Evolutionary conservation across 30 jellyfish, hydroid and myxozoan species (phyloP), one percentile per base, ranked within the genome.

Genomic region (Catostylus mosaicus): DNA sequence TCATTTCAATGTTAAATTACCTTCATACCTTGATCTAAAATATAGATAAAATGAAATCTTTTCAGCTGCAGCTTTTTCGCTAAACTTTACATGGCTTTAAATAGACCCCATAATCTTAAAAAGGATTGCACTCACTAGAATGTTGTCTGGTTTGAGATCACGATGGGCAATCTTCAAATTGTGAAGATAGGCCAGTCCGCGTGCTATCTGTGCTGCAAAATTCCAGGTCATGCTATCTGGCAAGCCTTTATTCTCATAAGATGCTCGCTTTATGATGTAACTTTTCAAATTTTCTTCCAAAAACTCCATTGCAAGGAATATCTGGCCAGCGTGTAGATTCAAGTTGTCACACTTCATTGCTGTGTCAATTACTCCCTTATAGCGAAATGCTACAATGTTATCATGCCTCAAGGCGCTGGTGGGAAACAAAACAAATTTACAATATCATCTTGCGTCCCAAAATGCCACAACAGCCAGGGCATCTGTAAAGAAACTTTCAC

Each of bases 371-470:
- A 5, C 16, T 61, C 74, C 74, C 36, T 61, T 26, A 38, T 61
- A 61, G 20, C 74, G 74, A 61, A 61, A 61, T 61, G 74, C 74
- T 23, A 61, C 74, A 20, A 61, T 61, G 74, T 61, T 61, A 35
- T 26, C 74, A 35, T 61, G 74, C 40, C 74, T 61, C 4, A 61
- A 29, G 2, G 36, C 36, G 6, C 74, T 61, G n/a, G 4, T 19
- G 26, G n/a, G 67, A 54, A 19, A 54, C n/a, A 16, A 3, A 3
- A 19, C n/a, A n/a, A n/a, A n/a, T n/a, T n/a, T n/a, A n/a, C n/a
- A n/a, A n/a, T n/a, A n/a, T n/a, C n/a, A n/a, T n/a, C n/a, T n/a
- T n/a, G n/a, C n/a, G n/a, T n/a, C n/a, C n/a, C n/a, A n/a, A n/a
- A n/a, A n/a, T n/a, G n/a, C n/a, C n/a, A n/a, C n/a, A n/a, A n/a